phyloP scores from a whole-genome alignment of 1,140 invertebrate genomes.

The Drosophila oshimai region DNA sequence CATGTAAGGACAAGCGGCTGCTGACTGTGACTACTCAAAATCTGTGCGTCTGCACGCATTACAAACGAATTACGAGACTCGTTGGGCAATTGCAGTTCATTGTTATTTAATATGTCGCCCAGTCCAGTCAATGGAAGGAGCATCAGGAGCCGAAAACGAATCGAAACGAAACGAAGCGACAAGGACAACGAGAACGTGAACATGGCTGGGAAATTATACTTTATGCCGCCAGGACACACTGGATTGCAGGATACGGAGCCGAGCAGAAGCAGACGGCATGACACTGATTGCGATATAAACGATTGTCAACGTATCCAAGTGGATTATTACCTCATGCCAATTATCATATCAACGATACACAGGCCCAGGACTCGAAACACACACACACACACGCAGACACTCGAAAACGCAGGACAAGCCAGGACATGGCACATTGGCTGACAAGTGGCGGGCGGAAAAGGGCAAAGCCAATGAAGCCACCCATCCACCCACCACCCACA shows the following conservation, averaged over 20 bases:
- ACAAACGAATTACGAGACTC: slow-evolving; percentile 78
- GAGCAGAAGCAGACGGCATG: slow-evolving; percentile 64
- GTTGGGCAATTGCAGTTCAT: slow-evolving; percentile 80
- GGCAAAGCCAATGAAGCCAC: slow-evolving; percentile 45
- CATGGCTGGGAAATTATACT: slow-evolving; percentile 70
- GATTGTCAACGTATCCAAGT: slow-evolving; percentile 81
- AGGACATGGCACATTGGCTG: slow-evolving; percentile 51
- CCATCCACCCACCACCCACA: slow-evolving; percentile 42
- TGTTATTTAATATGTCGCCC: slow-evolving; percentile 77
- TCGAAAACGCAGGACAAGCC: slow-evolving; percentile 23
- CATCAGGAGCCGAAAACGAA: background rate
- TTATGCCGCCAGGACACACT: slow-evolving; percentile 64
- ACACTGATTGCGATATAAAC: slow-evolving; percentile 81
- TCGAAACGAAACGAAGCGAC: no score
- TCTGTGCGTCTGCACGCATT: slow-evolving; percentile 80
- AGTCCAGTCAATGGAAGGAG: slow-evolving; percentile 5
- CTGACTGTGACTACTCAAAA: slow-evolving; percentile 62
- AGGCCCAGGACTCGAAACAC: slow-evolving; percentile 22
- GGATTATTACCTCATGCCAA: slow-evolving; percentile 81
- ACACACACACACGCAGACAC: slow-evolving; percentile 14
- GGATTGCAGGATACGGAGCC: slow-evolving; percentile 33
- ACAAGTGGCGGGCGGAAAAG: slow-evolving; percentile 50
- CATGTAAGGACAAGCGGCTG: slow-evolving; percentile 28
- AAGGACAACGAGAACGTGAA: slow-evolving; percentile 24
- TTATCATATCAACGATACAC: slow-evolving; percentile 81